phyloP scores from a whole-genome alignment of 2,113 vertebrate genomes.

The Psilopsiagon aurifrons region DNA sequence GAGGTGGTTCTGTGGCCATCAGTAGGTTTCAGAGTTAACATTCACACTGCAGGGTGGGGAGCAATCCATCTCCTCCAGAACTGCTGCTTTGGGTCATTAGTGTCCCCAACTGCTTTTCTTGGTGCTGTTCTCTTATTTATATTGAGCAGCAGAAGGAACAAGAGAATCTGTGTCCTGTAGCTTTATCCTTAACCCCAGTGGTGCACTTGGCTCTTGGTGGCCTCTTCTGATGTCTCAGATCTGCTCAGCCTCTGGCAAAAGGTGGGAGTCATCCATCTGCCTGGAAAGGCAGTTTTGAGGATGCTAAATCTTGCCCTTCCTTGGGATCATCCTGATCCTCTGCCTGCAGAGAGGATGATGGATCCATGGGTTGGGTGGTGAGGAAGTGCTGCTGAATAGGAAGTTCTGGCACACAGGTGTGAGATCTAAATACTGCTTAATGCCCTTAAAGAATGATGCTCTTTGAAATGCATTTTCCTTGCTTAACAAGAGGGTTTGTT shows the following conservation, averaged over 20 bases:
- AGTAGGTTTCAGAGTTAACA: neutral
- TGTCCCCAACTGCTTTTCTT: neutral
- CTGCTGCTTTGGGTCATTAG: neutral
- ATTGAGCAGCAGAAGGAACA: neutral
- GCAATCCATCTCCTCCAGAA: neutral
- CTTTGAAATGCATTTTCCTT: neutral
- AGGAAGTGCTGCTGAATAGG: neutral
- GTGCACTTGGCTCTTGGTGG: rapidly evolving
- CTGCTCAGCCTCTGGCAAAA: neutral
- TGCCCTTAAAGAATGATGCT: neutral
- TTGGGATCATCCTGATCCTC: neutral
- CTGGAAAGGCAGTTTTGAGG: neutral
- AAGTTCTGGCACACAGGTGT: rapidly evolving
- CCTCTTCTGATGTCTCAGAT: neutral
- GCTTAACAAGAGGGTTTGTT: neutral
- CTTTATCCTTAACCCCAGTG: neutral
- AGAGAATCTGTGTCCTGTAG: neutral
- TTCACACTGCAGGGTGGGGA: rapidly evolving
- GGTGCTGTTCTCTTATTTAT: neutral
- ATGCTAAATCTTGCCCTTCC: neutral
- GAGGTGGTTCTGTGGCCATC: neutral
- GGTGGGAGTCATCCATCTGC: neutral
- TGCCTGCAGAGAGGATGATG: rapidly evolving
- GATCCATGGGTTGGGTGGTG: no score
- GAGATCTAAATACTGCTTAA: neutral